Evolutionary conservation across 1,140 invertebrate genomes (phyloP).

Genomic region (Drosophila malerkotliana): DNA sequence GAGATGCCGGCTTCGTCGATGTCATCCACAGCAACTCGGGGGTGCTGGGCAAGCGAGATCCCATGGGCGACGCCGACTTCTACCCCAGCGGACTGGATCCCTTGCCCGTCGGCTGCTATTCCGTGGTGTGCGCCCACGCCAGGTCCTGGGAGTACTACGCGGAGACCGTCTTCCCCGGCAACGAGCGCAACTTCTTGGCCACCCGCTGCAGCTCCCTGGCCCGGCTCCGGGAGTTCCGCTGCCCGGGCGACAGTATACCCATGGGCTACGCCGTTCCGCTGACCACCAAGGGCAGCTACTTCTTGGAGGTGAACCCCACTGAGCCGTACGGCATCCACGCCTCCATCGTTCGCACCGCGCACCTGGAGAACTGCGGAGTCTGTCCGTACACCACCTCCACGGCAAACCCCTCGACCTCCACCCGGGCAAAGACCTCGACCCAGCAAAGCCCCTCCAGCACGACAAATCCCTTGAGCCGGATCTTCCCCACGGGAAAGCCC

Average conservation of each 20-base stretch:
- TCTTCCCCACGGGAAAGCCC: background rate
- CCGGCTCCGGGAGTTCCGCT: constrained; percentile 49
- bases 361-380: constrained; percentile 31
- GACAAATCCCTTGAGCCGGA: too few relatives aligned
- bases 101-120: constrained; percentile 84
- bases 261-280: constrained; percentile 73
- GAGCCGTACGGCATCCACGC: constrained; percentile 54
- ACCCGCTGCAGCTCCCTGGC: constrained; percentile 66
- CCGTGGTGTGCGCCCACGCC: constrained; percentile 87
- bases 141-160: constrained; percentile 87
- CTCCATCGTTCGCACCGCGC: background rate
- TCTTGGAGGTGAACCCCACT: constrained; percentile 57
- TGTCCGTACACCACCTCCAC: constrained; percentile 16
- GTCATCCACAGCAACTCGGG: constrained; percentile 91
- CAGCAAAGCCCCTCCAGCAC: too few relatives aligned
- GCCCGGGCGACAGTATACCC: constrained; percentile 46
- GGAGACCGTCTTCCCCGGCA: constrained; percentile 85
- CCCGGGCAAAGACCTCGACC: too few relatives aligned
- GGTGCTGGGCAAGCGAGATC: constrained; percentile 85
- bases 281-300: constrained; percentile 70
- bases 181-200: constrained; percentile 73
- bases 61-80: constrained; percentile 89
- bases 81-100: constrained; percentile 86
- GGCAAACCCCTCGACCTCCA: too few relatives aligned
- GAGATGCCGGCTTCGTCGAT: constrained; percentile 87